Conservation (phyloP, 2,113 vertebrate species). For the Xenus cinereus region DNA sequence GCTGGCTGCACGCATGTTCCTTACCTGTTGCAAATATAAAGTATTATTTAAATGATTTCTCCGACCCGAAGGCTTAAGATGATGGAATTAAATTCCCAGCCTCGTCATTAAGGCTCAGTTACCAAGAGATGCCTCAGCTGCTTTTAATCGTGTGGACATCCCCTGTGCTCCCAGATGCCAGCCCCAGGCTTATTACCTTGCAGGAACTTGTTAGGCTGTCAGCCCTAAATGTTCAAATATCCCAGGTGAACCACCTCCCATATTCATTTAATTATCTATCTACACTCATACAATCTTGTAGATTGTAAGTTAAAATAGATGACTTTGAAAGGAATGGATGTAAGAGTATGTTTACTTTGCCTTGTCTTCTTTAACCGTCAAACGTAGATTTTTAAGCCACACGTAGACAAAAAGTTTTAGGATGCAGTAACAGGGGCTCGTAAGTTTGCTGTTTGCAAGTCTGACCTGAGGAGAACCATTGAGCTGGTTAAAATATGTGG, state of each 20-base stretch:
- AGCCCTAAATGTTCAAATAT: neutral
- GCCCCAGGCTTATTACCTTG: neutral
- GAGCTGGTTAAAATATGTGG: accelerated
- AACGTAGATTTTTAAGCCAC: neutral
- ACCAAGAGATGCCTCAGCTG: slow-evolving; percentile 7
- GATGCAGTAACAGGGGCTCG: neutral
- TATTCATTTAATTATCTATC: neutral
- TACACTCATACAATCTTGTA: neutral
- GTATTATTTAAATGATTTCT: neutral
- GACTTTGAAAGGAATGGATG: neutral
- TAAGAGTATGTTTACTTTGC: neutral
- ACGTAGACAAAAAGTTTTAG: neutral
- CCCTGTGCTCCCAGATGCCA: slow-evolving; percentile 28
- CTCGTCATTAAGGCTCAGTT: neutral
- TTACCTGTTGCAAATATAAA: neutral
- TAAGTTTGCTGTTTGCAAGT: neutral
- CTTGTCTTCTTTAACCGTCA: neutral
- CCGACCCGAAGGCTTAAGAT: neutral
- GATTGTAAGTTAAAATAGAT: neutral
- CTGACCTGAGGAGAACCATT: neutral
- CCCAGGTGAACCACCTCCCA: slow-evolving; percentile 27
- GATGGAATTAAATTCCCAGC: neutral
- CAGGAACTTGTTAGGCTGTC: slow-evolving; percentile 49
- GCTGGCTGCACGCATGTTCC: accelerated
- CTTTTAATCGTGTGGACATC: neutral